Evolutionary conservation across 2,888 invertebrate genomes (phyloP).

Genomic region (Augochlorella aurata): DNA sequence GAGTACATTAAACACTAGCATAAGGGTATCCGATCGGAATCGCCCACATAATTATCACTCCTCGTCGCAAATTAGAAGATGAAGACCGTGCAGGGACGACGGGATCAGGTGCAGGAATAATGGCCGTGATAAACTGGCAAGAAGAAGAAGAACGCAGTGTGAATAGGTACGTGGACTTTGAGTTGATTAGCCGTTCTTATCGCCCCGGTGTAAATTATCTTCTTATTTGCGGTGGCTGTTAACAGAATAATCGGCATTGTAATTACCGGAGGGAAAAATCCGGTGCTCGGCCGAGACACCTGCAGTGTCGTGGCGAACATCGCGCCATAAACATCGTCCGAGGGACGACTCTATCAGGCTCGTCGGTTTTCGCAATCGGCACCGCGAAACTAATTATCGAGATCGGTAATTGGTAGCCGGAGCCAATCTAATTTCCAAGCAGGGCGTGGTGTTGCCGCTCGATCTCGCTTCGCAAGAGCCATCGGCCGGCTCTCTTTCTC

Average conservation of each 20-base stretch:
- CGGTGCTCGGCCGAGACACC: neutral
- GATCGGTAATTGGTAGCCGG: conserved; percentile 48
- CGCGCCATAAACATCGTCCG: neutral
- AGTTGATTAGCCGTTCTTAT: conserved; percentile 1
- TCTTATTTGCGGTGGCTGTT: neutral
- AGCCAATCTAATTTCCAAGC: conserved; percentile 53
- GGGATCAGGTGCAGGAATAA: neutral
- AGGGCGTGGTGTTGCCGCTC: conserved; percentile 54
- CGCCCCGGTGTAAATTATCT: conserved; percentile 2
- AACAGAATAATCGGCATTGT: conserved; percentile 1
- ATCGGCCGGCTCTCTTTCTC: conserved; percentile 44
- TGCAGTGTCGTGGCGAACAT: conserved; percentile 9
- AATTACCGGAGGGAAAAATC: neutral
- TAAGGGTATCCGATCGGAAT: too few relatives aligned
- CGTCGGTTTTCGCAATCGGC: conserved; percentile 54
- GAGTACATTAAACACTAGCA: too few relatives aligned
- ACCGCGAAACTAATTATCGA: conserved; percentile 63
- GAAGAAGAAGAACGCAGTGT: neutral
- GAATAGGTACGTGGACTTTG: neutral
- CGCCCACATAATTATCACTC: neutral
- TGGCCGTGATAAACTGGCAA: neutral
- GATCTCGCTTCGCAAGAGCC: conserved; percentile 32
- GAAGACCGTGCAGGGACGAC: neutral
- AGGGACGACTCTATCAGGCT: conserved; percentile 22
- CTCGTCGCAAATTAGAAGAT: neutral